Conservation (phyloP, 2,797 vertebrate genomes). For the Eulemur mongoz region DNA sequence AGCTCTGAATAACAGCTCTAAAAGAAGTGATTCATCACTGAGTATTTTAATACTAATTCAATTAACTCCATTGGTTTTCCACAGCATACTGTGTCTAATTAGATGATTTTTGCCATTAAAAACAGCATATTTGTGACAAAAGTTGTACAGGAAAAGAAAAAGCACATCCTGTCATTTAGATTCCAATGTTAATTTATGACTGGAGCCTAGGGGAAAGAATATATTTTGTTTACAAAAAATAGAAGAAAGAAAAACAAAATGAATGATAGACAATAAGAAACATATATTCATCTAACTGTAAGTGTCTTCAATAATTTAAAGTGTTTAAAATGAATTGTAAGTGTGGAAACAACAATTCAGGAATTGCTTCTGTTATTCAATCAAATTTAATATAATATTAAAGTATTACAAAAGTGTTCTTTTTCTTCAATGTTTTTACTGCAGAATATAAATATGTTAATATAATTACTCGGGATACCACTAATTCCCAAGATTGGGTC, state of each 20-base stretch:
- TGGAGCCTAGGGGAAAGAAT: slow-evolving; percentile 39
- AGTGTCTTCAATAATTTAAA: slow-evolving; percentile 28
- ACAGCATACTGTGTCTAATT: slow-evolving; percentile 43
- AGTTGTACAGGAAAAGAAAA: slow-evolving; percentile 49
- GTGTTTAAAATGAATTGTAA: slow-evolving; percentile 8
- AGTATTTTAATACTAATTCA: slow-evolving; percentile 68
- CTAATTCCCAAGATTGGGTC: background rate
- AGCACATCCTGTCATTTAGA: slow-evolving; percentile 47
- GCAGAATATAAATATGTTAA: background rate
- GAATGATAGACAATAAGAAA: background rate
- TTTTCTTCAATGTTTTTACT: slow-evolving; percentile 30
- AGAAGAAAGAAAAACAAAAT: background rate
- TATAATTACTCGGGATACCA: background rate
- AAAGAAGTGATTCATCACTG: slow-evolving; percentile 68
- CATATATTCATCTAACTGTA: slow-evolving; percentile 10
- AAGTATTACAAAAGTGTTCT: slow-evolving; percentile 2
- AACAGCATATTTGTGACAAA: slow-evolving; percentile 43
- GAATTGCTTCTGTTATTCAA: background rate
- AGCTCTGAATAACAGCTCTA: slow-evolving; percentile 55
- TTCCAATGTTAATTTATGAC: slow-evolving; percentile 66
- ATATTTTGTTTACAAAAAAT: slow-evolving; percentile 52
- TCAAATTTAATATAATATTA: slow-evolving; percentile 8
- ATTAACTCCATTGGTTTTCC: slow-evolving; percentile 65
- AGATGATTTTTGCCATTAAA: slow-evolving; percentile 74
- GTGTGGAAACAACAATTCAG: background rate